Percentiles rank a stretch among this genome's conserved stretches.
These are phyloP conservation scores for Pangasianodon hypophthalmus DNA, from an alignment of 2,113 vertebrate species.

Conservation along the genomic window DNA sequence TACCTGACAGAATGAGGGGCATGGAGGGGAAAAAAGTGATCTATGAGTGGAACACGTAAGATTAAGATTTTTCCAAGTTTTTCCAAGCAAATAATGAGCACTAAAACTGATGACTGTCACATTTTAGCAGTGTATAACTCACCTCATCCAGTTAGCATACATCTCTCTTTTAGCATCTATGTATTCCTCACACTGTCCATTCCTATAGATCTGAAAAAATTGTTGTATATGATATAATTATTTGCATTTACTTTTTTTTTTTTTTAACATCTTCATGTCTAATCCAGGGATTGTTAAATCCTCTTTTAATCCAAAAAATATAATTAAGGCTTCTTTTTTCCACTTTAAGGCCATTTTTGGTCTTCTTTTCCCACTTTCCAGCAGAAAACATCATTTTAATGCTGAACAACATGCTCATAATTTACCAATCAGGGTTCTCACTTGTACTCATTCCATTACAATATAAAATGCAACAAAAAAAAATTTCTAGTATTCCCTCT, in stretches of 20 bases:
- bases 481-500: background rate
- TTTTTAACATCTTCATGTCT: background rate
- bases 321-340: too few species aligned
- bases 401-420: background rate
- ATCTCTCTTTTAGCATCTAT: background rate
- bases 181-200: background rate
- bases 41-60: background rate
- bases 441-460: background rate
- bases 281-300: too few species aligned
- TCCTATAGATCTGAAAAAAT: background rate
- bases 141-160: conserved; percentile 5
- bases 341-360: background rate
- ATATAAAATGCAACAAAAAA: background rate
- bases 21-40: background rate
- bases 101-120: background rate
- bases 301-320: too few species aligned
- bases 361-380: background rate
- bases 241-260: background rate
- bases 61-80: background rate
- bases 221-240: background rate
- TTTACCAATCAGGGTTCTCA: background rate
- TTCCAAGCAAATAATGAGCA: background rate
- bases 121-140: background rate
- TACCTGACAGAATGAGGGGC: background rate
- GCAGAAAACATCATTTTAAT: background rate